phyloP scores from a whole-genome alignment of 2,888 invertebrate species.

The Galerucella nymphaeae region DNA sequence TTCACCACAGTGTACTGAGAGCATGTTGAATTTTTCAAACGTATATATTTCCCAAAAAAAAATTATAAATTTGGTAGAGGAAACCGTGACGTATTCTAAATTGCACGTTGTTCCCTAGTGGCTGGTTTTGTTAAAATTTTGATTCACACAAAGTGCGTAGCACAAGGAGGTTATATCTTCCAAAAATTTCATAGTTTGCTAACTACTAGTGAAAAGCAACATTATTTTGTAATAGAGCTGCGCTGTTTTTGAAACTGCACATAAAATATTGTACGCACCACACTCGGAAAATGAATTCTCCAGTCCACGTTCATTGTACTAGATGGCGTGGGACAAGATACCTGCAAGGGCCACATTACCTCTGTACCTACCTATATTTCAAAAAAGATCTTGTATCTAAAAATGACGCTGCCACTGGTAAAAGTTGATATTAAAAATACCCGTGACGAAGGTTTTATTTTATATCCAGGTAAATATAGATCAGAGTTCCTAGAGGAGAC shows the following conservation, averaged over 20 bases:
- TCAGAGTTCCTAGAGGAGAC: constrained; percentile 21
- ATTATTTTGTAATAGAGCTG: too few species aligned
- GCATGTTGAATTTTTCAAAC: constrained; percentile 10
- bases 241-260: too few species aligned
- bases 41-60: constrained; percentile 29
- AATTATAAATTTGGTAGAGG: constrained; percentile 24
- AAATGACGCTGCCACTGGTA: constrained; percentile 4
- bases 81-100: constrained; percentile 5
- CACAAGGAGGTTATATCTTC: neutral
- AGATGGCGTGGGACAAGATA: too few species aligned
- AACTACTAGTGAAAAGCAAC: neutral
- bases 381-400: constrained; percentile 2
- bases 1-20: constrained; percentile 26
- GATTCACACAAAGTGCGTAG: constrained; percentile 2
- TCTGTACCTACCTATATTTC: too few species aligned
- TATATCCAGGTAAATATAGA: constrained; percentile 35
- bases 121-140: neutral
- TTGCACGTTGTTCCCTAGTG: neutral
- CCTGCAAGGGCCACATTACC: too few species aligned
- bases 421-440: constrained; percentile 25
- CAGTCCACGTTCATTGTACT: too few species aligned
- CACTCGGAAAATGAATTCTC: too few species aligned
- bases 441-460: constrained; percentile 33
- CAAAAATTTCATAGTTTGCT: neutral
- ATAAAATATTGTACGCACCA: too few species aligned